Evolutionary conservation across 2,888 invertebrate species (phyloP).

Genomic region (Macaria notata): DNA sequence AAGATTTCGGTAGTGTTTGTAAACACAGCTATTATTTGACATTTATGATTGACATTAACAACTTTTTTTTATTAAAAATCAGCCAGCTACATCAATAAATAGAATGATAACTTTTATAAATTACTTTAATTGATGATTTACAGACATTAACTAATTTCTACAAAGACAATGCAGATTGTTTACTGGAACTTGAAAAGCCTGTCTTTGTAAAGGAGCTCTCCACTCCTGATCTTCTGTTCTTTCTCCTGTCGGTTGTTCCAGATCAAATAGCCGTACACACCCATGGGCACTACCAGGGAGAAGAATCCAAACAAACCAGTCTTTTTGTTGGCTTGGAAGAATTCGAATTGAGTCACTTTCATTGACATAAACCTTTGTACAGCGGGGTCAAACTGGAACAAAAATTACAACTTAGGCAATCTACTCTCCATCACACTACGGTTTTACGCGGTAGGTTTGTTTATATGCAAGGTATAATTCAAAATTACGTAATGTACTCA

Average conservation of each 20-base stretch:
- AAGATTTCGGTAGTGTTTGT: too few relatives aligned
- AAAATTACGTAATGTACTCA: constrained; percentile 83
- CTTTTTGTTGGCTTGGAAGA: constrained; percentile 85
- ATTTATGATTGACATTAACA: too few relatives aligned
- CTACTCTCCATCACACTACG: neutral
- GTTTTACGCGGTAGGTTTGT: neutral
- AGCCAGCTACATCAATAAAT: too few relatives aligned
- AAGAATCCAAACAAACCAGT: constrained; percentile 77
- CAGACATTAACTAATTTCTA: constrained; percentile 14
- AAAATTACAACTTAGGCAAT: constrained; percentile 16
- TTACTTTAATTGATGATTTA: constrained; percentile 19
- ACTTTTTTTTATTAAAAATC: too few relatives aligned
- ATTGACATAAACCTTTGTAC: constrained; percentile 88
- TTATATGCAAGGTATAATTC: constrained; percentile 18
- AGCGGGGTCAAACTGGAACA: constrained; percentile 91
- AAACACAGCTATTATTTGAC: too few relatives aligned
- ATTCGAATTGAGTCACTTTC: constrained; percentile 84
- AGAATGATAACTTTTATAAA: constrained; percentile 2
- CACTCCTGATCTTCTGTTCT: constrained; percentile 84
- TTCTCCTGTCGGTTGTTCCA: constrained; percentile 74
- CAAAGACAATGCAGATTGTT: constrained; percentile 19
- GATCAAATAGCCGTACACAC: constrained; percentile 74
- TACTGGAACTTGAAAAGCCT: constrained; percentile 86
- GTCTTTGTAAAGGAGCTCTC: constrained; percentile 89
- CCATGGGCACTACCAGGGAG: constrained; percentile 81